phyloP scores from a whole-genome alignment of 2,888 invertebrate species.

The Phrixothrix hirtus region DNA sequence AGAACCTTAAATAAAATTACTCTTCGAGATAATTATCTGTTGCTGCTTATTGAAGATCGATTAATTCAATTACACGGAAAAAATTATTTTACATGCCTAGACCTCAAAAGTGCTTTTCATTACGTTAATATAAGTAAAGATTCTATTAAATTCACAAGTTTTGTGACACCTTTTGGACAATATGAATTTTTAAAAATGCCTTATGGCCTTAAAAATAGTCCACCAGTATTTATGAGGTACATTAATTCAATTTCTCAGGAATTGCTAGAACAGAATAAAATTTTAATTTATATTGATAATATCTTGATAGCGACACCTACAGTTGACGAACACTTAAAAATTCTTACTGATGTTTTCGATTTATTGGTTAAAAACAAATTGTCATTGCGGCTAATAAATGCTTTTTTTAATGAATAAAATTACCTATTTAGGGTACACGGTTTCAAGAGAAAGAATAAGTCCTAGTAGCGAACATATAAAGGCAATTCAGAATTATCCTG shows the following conservation, averaged over 20 bases:
- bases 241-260: slow-evolving; percentile 22
- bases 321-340: slow-evolving; percentile 25
- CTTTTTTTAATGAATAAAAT: slow-evolving; percentile 16
- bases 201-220: slow-evolving; percentile 38
- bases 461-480: slow-evolving; percentile 6
- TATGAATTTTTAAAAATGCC: slow-evolving; percentile 39
- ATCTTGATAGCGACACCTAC: slow-evolving; percentile 23
- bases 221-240: slow-evolving; percentile 33
- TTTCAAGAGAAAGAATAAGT: slow-evolving; percentile 11
- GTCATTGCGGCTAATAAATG: slow-evolving; percentile 19
- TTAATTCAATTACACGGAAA: not conserved
- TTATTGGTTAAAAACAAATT: slow-evolving; percentile 8
- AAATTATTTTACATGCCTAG: not conserved
- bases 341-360: slow-evolving; percentile 14
- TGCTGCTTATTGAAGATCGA: not conserved
- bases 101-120: not conserved
- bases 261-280: slow-evolving; percentile 12
- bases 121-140: not conserved
- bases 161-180: slow-evolving; percentile 27
- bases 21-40: not conserved
- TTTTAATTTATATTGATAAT: slow-evolving; percentile 32
- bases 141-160: not conserved
- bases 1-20: not conserved
- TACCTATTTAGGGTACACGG: slow-evolving; percentile 17
- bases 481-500: slow-evolving; percentile 7